phyloP scores from a whole-genome alignment of 2,113 vertebrate genomes.

The Danionella cerebrum region DNA sequence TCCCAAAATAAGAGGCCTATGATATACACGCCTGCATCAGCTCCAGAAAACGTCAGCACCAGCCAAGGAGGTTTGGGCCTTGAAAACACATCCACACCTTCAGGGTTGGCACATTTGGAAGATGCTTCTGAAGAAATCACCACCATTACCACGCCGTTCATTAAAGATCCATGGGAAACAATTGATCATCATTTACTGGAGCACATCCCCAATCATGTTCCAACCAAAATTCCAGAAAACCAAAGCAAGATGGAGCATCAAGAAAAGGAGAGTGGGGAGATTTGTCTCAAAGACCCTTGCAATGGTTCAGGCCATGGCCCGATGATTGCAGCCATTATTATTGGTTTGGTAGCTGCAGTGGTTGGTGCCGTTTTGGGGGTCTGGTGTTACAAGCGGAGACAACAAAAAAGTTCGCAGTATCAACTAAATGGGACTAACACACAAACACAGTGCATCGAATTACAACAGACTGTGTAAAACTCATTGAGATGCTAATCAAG shows the following conservation, averaged over 20 bases:
- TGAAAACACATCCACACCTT: conserved; percentile 38
- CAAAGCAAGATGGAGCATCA: conserved; percentile 47
- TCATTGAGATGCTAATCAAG: not conserved
- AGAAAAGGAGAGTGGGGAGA: conserved; percentile 53
- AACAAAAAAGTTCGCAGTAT: conserved; percentile 86
- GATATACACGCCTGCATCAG: conserved; percentile 37
- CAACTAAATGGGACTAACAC: conserved; percentile 79
- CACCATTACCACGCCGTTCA: conserved; percentile 47
- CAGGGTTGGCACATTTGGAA: conserved; percentile 39
- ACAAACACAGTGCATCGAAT: conserved; percentile 87
- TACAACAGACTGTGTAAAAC: conserved; percentile 78
- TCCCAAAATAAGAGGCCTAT: conserved; percentile 30
- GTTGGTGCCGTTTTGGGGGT: conserved; percentile 61
- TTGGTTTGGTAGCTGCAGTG: conserved; percentile 70
- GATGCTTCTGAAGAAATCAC: conserved; percentile 34
- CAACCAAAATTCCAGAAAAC: conserved; percentile 19
- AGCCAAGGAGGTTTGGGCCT: conserved; percentile 5
- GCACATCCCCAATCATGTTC: conserved; percentile 24
- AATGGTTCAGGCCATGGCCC: conserved; percentile 63
- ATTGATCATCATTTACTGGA: conserved; percentile 43
- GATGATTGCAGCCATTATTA: conserved; percentile 71
- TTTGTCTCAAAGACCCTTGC: conserved; percentile 61
- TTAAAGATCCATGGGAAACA: conserved; percentile 49
- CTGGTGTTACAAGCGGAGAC: conserved; percentile 81
- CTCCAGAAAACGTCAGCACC: conserved; percentile 48